A percentile compares a stretch with the other conserved stretches of the same genome.
Evolutionary conservation across 2,888 invertebrate species (phyloP).

Genomic region (Eumacrocentrus americanus): DNA sequence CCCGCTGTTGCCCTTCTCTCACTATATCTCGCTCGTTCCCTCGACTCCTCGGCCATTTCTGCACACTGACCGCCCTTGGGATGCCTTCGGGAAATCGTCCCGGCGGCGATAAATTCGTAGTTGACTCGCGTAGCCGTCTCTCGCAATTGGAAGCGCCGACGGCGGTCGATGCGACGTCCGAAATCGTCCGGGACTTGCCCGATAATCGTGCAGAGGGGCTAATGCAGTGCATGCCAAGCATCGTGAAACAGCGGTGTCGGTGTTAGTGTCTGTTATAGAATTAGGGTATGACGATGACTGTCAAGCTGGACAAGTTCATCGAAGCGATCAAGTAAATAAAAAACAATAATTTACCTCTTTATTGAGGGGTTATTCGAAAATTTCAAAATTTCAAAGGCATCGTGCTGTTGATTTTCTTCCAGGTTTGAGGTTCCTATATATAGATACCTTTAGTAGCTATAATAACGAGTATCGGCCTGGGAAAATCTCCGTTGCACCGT

Average conservation of each 20-base stretch:
- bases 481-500: slow-evolving; percentile 36
- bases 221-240: not conserved
- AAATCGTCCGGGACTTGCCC: slow-evolving; percentile 5
- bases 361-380: too few species aligned
- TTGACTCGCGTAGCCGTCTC: slow-evolving; percentile 37
- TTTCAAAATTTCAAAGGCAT: too few species aligned
- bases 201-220: not conserved
- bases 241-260: slow-evolving; percentile 23
- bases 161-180: slow-evolving; percentile 26
- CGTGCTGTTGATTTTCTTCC: slow-evolving; percentile 19
- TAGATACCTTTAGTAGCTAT: slow-evolving; percentile 2
- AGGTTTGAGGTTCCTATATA: too few species aligned
- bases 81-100: slow-evolving; percentile 31
- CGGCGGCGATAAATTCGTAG: slow-evolving; percentile 40
- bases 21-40: not conserved
- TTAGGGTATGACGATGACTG: slow-evolving; percentile 1
- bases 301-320: not conserved
- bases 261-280: slow-evolving; percentile 17
- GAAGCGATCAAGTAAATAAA: slow-evolving; percentile 25
- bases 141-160: slow-evolving; percentile 35
- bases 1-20: slow-evolving; percentile 6
- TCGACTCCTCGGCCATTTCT: not conserved
- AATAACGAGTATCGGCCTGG: slow-evolving; percentile 40
- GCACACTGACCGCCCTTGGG: slow-evolving; percentile 18
- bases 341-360: too few species aligned